phyloP scores from a whole-genome alignment of 2,797 vertebrate species.

The Ciconia nigra region DNA sequence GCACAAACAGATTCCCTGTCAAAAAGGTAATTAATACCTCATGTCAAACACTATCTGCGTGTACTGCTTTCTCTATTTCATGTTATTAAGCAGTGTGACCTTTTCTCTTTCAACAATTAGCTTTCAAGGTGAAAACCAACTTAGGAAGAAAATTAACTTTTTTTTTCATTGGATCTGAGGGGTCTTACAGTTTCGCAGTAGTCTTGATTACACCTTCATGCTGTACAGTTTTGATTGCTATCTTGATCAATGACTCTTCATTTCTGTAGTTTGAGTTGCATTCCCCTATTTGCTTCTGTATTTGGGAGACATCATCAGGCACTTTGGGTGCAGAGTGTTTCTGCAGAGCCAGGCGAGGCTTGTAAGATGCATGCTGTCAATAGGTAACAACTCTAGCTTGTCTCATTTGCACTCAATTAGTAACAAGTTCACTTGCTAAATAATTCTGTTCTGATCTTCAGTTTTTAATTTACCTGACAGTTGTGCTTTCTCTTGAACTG shows the following conservation, averaged over 20 bases:
- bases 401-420: conserved; percentile 38
- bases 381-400: background rate
- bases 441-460: conserved; percentile 8
- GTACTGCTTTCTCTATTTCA: background rate
- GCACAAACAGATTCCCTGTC: background rate
- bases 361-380: background rate
- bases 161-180: background rate
- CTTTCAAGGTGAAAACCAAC: conserved; percentile 33
- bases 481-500: background rate
- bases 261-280: background rate
- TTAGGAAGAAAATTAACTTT: background rate
- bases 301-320: background rate
- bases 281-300: background rate
- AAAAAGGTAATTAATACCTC: conserved; percentile 18
- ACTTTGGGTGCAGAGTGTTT: background rate
- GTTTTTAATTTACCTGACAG: conserved; percentile 9
- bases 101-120: background rate
- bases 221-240: background rate
- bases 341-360: background rate
- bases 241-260: background rate
- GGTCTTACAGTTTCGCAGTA: background rate
- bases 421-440: conserved; percentile 20
- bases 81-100: conserved; percentile 10
- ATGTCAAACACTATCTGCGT: background rate
- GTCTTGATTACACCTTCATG: background rate